Evolutionary conservation across 2,888 invertebrate species (phyloP), one percentile per base, ranked within the genome.

Genomic region (Idaea aversata): DNA sequence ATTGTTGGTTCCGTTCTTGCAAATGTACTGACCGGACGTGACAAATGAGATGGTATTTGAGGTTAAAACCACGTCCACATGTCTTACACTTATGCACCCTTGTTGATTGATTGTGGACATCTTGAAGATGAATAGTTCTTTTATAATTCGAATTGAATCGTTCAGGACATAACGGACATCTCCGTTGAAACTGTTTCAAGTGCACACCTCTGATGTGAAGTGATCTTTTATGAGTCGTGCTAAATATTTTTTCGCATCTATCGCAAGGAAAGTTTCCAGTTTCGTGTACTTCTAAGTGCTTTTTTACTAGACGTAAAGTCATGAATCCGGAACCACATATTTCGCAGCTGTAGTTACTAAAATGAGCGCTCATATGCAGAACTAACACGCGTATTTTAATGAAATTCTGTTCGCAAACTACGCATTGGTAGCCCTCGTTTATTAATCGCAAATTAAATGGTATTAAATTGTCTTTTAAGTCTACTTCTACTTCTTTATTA

Each of bases 1-100:
- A 94, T 70, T 93, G 91, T 68, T 93, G 93, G 58, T 90, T 94
- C 79, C 88, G 87, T 76, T 87, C 94, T 77, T 87, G 93, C 36
- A 87, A 78, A 77, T 90, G 94, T 59, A 88, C 93, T 0, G 91
- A 93, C 0, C 88, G 80, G 0, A 85, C 86, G 66, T 93, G 93
- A 65, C 90, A 90, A n/a, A 90, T 83, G 64, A 93, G 73, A 69
- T 92, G 92, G 64, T 92, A 92, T 67, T 90, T 91, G 36, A 92
- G 70, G 67, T 91, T 90, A 66, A 93, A 93, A 0, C 85, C 91
- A 0, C 91, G 81, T 0, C 89, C 91, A 59, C 93, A 93, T 0
- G 87, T 90, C 70, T 90, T 88, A 64, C 93, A 93, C 69, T 90
- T 92, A 67, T 92, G 91, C 0, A 92, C 91, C 13, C 91, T 80